These are phyloP conservation scores for Idaea aversata DNA, from an alignment of 2,888 invertebrate genomes.

Conservation along the genomic window DNA sequence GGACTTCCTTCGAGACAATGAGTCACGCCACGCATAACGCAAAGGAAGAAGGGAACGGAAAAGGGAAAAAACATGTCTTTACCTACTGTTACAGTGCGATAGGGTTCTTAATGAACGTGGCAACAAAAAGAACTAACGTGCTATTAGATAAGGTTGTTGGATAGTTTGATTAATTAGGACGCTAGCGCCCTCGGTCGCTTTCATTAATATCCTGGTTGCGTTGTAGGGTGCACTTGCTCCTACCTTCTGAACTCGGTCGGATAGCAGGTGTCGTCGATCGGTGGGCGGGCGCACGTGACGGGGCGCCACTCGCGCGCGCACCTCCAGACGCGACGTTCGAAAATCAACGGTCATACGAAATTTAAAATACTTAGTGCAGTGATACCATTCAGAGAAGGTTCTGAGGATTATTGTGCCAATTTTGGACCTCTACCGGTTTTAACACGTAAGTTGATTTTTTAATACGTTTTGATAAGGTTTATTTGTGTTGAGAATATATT, in stretches of 20 bases:
- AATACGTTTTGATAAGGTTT: not conserved
- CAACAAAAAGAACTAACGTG: not conserved
- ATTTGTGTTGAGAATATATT: not conserved
- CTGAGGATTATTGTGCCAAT: constrained; percentile 67
- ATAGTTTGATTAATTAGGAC: not conserved
- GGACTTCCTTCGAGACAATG: constrained; percentile 11
- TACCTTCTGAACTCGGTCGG: constrained; percentile 57
- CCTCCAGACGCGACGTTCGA: constrained; percentile 68
- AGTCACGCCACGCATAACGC: constrained; percentile 17
- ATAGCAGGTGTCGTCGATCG: constrained; percentile 54
- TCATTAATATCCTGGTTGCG: not conserved
- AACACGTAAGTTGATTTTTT: constrained; percentile 1
- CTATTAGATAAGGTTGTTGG: constrained; percentile 16
- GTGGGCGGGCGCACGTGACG: constrained; percentile 62
- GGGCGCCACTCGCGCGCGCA: constrained; percentile 75
- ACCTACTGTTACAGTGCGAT: not conserved
- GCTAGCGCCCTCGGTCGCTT: constrained; percentile 13
- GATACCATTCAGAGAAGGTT: constrained; percentile 49
- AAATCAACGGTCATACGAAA: constrained; percentile 57
- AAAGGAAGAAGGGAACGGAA: constrained; percentile 44
- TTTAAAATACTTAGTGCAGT: constrained; percentile 60
- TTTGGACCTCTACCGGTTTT: constrained; percentile 4
- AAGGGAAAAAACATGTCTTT: constrained; percentile 39
- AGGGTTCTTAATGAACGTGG: not conserved
- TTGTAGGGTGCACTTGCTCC: not conserved